Evolutionary conservation across 2,113 vertebrate genomes (phyloP).

Genomic region (Oryzias celebensis): DNA sequence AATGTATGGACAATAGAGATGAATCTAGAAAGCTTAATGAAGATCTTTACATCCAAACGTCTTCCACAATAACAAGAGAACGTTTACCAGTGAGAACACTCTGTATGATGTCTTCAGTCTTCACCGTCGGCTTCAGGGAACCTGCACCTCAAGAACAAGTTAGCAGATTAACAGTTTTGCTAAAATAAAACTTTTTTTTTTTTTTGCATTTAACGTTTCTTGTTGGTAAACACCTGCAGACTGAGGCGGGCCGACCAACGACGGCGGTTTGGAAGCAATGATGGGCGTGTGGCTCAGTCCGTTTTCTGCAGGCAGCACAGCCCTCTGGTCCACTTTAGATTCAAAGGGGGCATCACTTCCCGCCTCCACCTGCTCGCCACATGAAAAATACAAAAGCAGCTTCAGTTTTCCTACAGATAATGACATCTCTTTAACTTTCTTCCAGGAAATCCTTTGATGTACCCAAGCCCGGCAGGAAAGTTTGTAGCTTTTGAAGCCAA

Average conservation of each 20-base stretch:
- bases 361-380: slow-evolving; percentile 80
- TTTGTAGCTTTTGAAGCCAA: slow-evolving; percentile 75
- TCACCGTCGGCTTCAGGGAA: slow-evolving; percentile 86
- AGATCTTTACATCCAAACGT: no score
- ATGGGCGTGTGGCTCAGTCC: slow-evolving; percentile 85
- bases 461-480: slow-evolving; percentile 68
- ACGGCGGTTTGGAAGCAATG: slow-evolving; percentile 83
- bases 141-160: slow-evolving; percentile 68
- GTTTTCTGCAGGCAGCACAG: slow-evolving; percentile 86
- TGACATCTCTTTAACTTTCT: no score
- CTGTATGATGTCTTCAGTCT: slow-evolving; percentile 93
- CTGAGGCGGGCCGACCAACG: slow-evolving; percentile 83
- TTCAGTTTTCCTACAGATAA: neutral
- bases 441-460: slow-evolving; percentile 15
- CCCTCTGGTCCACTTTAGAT: slow-evolving; percentile 80
- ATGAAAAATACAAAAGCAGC: neutral
- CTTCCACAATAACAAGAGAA: no score
- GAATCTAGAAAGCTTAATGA: no score
- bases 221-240: slow-evolving; percentile 80
- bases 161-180: neutral
- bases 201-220: neutral
- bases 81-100: slow-evolving; percentile 91
- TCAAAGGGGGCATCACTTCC: slow-evolving; percentile 84
- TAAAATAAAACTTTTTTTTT: neutral
- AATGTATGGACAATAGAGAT: no score